Percentiles rank a stretch among this genome's conserved stretches.
Evolutionary conservation across 2,888 invertebrate genomes (phyloP).

Genomic region (Molorchus minor): DNA sequence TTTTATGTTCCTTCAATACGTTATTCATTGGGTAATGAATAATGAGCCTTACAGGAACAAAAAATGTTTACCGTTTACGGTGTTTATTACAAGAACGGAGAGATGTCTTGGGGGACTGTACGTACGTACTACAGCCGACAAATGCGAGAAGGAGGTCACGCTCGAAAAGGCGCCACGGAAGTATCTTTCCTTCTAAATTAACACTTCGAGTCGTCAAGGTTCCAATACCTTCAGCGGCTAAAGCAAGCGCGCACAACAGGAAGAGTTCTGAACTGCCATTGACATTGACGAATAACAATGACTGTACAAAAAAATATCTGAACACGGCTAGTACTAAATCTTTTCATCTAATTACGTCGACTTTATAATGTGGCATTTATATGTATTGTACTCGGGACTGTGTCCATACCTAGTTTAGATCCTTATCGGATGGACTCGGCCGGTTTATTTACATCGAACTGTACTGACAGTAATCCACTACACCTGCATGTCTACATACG

Average conservation of each 20-base stretch:
- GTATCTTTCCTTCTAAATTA: constrained; percentile 46
- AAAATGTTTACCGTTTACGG: constrained; percentile 20
- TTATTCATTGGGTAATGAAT: constrained; percentile 18
- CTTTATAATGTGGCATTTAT: constrained; percentile 32
- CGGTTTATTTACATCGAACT: constrained; percentile 15
- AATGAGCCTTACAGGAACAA: background rate
- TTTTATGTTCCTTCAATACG: too few relatives aligned
- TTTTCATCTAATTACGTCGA: constrained; percentile 36
- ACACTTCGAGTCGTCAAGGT: constrained; percentile 44
- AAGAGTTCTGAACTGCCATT: constrained; percentile 43
- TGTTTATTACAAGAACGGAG: constrained; percentile 5
- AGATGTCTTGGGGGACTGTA: constrained; percentile 11
- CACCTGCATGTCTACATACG: constrained; percentile 6
- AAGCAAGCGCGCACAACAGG: constrained; percentile 40
- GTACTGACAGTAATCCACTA: background rate
- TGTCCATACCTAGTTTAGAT: constrained; percentile 30
- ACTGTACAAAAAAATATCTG: constrained; percentile 32
- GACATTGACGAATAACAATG: constrained; percentile 47
- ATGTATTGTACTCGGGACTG: constrained; percentile 22
- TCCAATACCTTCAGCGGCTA: constrained; percentile 35
- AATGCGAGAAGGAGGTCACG: constrained; percentile 47
- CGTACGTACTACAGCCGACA: constrained; percentile 27
- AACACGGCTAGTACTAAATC: constrained; percentile 32
- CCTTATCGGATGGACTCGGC: constrained; percentile 27
- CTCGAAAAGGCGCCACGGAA: constrained; percentile 49